Base-by-base conservation (phyloP, 2,113 vertebrate species). In the Serinus canaria region DNA sequence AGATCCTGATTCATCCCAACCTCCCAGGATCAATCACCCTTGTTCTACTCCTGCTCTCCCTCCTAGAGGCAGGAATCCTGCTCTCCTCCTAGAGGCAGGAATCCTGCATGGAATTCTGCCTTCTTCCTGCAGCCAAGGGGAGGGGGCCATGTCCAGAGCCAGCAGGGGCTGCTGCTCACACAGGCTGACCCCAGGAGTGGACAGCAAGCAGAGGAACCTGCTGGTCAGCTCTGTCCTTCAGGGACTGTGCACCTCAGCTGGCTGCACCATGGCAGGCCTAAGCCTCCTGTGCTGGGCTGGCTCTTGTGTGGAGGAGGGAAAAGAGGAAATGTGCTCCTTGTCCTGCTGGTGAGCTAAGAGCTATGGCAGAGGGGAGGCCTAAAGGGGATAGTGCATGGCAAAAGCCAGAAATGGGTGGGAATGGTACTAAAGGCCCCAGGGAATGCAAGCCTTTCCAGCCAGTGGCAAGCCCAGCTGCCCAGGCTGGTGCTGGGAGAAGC, bases 81-180 rank as follows among this genome's bases (percentile, higher is more conserved):
- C 33, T 37, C n/a, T 58, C 24, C 6, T 79, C 21, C 21, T 7
- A 15, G 2, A 3, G 25, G 7, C 9, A 66, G 7, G 30, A 72
- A 2, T 44, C 33, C 28, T 21, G 9, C 3, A 5, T 23, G 23
- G 43, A 81, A 69, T 63, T 30, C 28, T 25, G 11, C 33, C 16
- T 50, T 50, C 43, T 59, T 73, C 22, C 46, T 67, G 10, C 39
- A 53, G 59, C 39, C 59, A 13, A 30, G n/a, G 23, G 1, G 10
- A 73, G 11, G 56, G 11, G 10, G 30, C 39, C 1, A 0, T 9
- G 46, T 28, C 50, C 31, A 35, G 35, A 33, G 12, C 25, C 1
- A 1, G 14, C 62, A 47, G 68, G 1, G 2, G 30, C 35, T 69
- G 43, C 35, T 43, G 27, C 23, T 50, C 41, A 37, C 35, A 0